Conservation (phyloP, 2,113 vertebrate genomes). For the Macquaria australasica region DNA sequence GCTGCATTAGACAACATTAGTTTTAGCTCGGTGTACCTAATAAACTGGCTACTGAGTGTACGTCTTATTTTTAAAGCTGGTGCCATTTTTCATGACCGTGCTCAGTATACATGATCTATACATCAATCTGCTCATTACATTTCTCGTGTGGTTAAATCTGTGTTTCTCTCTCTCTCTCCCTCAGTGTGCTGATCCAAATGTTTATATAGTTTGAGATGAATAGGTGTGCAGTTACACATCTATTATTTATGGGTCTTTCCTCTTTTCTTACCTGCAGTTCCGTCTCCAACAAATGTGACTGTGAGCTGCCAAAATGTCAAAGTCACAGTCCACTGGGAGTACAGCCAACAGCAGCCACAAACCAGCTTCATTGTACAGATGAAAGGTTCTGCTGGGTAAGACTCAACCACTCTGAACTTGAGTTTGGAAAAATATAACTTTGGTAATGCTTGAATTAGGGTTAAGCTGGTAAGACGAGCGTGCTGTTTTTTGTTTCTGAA, state of each 20-base stretch:
- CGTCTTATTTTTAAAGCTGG: too few species aligned
- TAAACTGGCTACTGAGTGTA: too few species aligned
- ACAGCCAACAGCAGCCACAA: not conserved
- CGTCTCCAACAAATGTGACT: slow-evolving; percentile 48
- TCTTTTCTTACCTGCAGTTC: slow-evolving; percentile 38
- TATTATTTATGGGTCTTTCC: not conserved
- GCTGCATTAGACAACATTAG: too few species aligned
- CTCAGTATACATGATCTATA: too few species aligned
- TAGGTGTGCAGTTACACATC: not conserved
- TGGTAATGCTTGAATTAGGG: not conserved
- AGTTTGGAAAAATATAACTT: not conserved
- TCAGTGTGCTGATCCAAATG: not conserved
- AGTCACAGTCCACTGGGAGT: slow-evolving; percentile 44
- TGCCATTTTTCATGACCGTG: too few species aligned
- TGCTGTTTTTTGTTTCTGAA: not conserved
- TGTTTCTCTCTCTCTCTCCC: too few species aligned
- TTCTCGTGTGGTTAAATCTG: too few species aligned
- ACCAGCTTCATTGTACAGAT: slow-evolving; percentile 46
- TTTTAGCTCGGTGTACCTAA: too few species aligned
- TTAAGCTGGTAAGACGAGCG: not conserved
- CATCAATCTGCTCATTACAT: too few species aligned
- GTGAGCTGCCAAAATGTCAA: slow-evolving; percentile 61
- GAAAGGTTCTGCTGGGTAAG: not conserved
- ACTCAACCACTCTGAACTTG: not conserved
- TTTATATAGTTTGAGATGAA: too few species aligned